phyloP scores from a whole-genome alignment of 2,888 invertebrate species.

The Cerceris rybyensis region DNA sequence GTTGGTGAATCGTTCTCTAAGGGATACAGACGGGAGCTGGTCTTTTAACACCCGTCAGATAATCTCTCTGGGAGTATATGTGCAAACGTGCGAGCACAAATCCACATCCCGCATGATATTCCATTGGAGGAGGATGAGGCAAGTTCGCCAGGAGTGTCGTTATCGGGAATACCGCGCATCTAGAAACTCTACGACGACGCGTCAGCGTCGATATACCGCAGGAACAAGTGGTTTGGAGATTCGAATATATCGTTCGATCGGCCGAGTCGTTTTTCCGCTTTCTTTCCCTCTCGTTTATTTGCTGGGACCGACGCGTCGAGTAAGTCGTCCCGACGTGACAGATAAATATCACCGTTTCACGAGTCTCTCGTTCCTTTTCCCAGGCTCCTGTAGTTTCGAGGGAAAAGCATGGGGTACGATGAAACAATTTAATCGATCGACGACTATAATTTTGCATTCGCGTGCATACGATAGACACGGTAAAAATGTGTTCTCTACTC shows the following conservation, averaged over 20 bases:
- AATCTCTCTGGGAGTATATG: background rate
- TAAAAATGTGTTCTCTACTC: background rate
- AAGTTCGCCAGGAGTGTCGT: constrained; percentile 19
- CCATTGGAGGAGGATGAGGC: constrained; percentile 1
- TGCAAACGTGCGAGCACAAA: background rate
- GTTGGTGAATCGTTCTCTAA: constrained; percentile 9
- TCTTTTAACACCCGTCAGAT: background rate
- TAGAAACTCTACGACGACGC: background rate
- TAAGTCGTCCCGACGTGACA: background rate
- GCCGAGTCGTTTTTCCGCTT: background rate
- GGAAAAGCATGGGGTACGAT: background rate
- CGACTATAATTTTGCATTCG: background rate
- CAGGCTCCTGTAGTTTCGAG: background rate
- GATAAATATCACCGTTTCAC: background rate
- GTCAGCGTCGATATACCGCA: too few relatives aligned
- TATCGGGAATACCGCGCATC: constrained; percentile 11
- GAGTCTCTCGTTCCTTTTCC: background rate
- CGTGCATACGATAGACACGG: background rate
- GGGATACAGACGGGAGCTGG: constrained; percentile 17
- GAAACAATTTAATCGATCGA: background rate
- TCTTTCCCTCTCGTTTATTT: constrained; percentile 3
- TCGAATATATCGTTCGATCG: background rate
- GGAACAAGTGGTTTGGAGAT: background rate
- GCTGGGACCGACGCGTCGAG: background rate
- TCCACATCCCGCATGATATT: constrained; percentile 16